phyloP scores from a whole-genome alignment of 2,113 vertebrate species.

The Entelurus aequoreus region DNA sequence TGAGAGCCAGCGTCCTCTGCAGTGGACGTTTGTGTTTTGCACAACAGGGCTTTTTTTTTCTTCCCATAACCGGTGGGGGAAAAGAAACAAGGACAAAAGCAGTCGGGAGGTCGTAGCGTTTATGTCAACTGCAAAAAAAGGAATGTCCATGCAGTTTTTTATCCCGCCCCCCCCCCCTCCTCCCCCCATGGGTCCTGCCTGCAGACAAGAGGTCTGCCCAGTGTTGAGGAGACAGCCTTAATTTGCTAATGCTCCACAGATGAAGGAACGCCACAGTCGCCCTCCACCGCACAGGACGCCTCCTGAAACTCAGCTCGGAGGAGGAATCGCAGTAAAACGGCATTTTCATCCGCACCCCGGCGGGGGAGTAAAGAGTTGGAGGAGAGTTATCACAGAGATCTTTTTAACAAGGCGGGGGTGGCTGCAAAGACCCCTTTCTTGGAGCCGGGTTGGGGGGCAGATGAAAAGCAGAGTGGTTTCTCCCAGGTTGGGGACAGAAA shows the following conservation, averaged over 20 bases:
- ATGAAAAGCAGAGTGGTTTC: slow-evolving; percentile 53
- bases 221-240: slow-evolving; percentile 58
- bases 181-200: slow-evolving; percentile 6
- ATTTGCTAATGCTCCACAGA: slow-evolving; percentile 63
- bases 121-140: slow-evolving; percentile 1
- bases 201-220: slow-evolving; percentile 42
- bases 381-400: slow-evolving; percentile 50
- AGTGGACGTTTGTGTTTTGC: too few relatives aligned
- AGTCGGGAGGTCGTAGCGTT: neutral
- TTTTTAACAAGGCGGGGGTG: slow-evolving; percentile 40
- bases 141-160: slow-evolving; percentile 10
- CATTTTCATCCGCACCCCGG: slow-evolving; percentile 16
- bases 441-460: slow-evolving; percentile 26
- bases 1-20: too few relatives aligned
- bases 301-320: slow-evolving; percentile 7
- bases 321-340: too few relatives aligned
- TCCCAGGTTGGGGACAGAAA: slow-evolving; percentile 21
- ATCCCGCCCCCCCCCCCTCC: neutral
- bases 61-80: too few relatives aligned
- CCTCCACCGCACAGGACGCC: slow-evolving; percentile 40
- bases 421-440: slow-evolving; percentile 38
- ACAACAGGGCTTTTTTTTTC: too few relatives aligned
- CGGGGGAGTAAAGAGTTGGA: slow-evolving; percentile 17
- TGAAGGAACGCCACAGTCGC: slow-evolving; percentile 34
- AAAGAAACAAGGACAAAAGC: too few relatives aligned